These are phyloP conservation scores for Pygocentrus nattereri DNA, from an alignment of 2,797 vertebrate species.

Conservation along the genomic window DNA sequence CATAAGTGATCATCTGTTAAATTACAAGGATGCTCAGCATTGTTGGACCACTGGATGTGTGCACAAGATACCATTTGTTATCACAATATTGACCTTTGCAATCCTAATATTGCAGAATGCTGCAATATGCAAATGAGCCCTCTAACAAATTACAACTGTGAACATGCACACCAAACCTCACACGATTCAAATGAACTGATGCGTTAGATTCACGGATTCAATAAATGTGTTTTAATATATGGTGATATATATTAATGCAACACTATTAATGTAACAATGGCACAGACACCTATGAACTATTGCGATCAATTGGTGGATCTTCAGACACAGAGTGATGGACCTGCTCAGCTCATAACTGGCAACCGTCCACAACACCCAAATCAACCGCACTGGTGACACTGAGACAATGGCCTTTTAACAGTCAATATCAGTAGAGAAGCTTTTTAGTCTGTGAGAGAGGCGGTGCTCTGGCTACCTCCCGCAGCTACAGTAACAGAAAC, in stretches of 20 bases:
- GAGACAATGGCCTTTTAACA: conserved; percentile 9
- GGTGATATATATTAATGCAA: neutral
- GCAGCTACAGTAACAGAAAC: neutral
- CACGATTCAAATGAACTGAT: neutral
- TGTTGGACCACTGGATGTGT: neutral
- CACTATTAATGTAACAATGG: no score
- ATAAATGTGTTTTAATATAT: neutral
- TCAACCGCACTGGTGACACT: neutral
- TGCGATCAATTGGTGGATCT: conserved; percentile 19
- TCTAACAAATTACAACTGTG: neutral
- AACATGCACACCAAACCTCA: neutral
- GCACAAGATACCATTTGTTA: neutral
- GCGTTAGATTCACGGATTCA: neutral
- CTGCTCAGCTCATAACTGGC: conserved; percentile 10
- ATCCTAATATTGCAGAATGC: neutral
- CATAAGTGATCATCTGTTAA: neutral
- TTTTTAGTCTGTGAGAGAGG: neutral
- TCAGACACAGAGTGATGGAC: conserved; percentile 40
- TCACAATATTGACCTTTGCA: neutral
- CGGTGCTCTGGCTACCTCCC: neutral
- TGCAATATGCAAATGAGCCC: neutral
- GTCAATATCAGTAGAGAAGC: conserved; percentile 22
- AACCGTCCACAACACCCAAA: conserved; percentile 5
- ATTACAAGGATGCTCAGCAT: neutral
- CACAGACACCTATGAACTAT: no score